phyloP scores from a whole-genome alignment of 2,113 vertebrate genomes.

The Oreocharis arfaki region DNA sequence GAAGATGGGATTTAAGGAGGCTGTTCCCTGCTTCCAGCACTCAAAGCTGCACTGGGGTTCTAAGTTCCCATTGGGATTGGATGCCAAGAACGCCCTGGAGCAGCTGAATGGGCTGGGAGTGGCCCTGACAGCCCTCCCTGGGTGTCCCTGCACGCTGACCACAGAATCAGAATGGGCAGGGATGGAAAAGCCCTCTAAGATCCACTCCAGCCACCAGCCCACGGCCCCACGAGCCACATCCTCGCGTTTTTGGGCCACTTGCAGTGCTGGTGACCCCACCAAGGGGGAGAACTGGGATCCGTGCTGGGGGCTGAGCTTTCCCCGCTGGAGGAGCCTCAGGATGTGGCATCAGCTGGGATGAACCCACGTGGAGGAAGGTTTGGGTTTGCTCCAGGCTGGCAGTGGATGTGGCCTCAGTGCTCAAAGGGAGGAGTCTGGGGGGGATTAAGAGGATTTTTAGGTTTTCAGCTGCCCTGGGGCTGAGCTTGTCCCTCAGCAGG shows the following conservation, averaged over 20 bases:
- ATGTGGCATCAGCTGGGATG: background rate
- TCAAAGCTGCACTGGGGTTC: background rate
- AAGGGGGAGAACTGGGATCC: background rate
- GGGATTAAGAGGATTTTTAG: background rate
- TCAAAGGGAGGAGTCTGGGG: background rate
- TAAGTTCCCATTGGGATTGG: background rate
- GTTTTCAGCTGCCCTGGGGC: background rate
- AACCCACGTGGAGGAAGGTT: background rate
- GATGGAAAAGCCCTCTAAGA: background rate
- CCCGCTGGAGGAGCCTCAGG: background rate
- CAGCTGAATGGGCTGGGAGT: background rate
- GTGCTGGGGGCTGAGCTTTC: background rate
- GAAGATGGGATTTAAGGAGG: background rate
- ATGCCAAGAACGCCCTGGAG: background rate
- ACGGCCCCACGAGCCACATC: rapidly evolving
- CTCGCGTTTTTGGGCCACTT: rapidly evolving
- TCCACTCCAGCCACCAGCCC: background rate
- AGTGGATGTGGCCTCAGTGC: background rate
- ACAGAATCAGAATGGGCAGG: background rate
- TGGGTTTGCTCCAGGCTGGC: background rate
- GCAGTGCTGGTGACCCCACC: background rate
- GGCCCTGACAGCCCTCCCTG: too few relatives aligned
- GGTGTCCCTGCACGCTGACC: background rate
- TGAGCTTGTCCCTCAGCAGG: background rate
- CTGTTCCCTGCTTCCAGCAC: background rate